Conservation (phyloP, 2,888 invertebrate genomes). For the Lepidochrysops patricia region DNA sequence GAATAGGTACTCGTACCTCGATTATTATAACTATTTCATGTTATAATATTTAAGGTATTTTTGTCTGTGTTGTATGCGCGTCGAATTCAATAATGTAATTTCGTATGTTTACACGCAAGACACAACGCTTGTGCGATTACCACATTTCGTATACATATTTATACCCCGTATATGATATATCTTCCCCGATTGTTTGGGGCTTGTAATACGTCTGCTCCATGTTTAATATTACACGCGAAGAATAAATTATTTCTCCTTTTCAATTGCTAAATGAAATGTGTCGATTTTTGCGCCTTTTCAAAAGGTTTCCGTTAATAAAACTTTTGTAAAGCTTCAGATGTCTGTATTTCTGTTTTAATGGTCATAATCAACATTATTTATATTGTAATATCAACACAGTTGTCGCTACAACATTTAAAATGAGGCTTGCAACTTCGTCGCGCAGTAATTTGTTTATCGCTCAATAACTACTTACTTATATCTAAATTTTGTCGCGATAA, state of each 20-base stretch:
- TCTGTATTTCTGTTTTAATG: neutral
- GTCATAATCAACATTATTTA: neutral
- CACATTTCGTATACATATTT: neutral
- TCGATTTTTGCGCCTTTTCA: neutral
- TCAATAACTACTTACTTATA: no score
- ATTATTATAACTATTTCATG: no score
- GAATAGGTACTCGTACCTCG: no score
- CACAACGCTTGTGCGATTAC: slow-evolving; percentile 14
- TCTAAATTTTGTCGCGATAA: no score
- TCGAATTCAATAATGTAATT: neutral
- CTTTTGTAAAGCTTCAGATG: neutral
- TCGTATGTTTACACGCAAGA: slow-evolving; percentile 15
- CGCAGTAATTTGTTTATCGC: no score
- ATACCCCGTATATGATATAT: slow-evolving; percentile 17
- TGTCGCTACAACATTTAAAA: neutral
- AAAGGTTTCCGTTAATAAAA: neutral
- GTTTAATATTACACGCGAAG: neutral
- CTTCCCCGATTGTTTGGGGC: neutral
- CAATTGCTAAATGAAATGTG: neutral
- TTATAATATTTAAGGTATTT: no score
- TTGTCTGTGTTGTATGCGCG: no score
- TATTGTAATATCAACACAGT: neutral
- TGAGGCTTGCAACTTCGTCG: no score
- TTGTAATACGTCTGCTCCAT: neutral
- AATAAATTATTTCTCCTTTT: neutral